A percentile compares a stretch with the other conserved stretches of the same genome.
phyloP scores from a whole-genome alignment of 2,797 vertebrate species.

The Smutsia gigantea region DNA sequence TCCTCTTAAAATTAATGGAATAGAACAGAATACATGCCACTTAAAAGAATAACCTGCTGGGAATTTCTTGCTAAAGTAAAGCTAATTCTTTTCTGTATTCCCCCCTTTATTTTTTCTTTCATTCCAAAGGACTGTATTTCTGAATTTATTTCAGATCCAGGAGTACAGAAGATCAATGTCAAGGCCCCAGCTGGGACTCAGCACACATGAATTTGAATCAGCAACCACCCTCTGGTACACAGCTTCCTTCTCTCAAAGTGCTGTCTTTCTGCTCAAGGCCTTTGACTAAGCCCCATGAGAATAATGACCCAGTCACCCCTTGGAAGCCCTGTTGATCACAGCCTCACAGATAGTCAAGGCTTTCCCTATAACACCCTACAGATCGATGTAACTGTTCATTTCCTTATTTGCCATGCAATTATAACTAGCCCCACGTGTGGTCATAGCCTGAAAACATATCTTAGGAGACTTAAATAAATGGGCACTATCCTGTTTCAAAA shows the following conservation, averaged over 20 bases:
- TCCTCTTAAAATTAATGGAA: constrained; percentile 77
- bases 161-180: constrained; percentile 73
- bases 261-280: constrained; percentile 58
- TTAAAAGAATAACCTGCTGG: constrained; percentile 68
- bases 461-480: constrained; percentile 40
- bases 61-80: constrained; percentile 56
- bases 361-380: constrained; percentile 60
- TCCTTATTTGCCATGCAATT: constrained; percentile 55
- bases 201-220: constrained; percentile 73
- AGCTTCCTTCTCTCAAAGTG: constrained; percentile 63
- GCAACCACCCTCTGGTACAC: constrained; percentile 65
- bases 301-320: constrained; percentile 45
- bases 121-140: constrained; percentile 67
- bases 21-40: constrained; percentile 71
- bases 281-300: constrained; percentile 51
- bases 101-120: constrained; percentile 70
- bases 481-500: not conserved
- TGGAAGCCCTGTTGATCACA: constrained; percentile 55
- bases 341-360: constrained; percentile 55
- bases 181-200: constrained; percentile 70
- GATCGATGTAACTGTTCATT: constrained; percentile 44
- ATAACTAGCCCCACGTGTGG: not conserved
- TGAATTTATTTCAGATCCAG: constrained; percentile 74
- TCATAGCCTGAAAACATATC: not conserved
- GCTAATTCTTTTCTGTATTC: constrained; percentile 72